phyloP scores from a whole-genome alignment of 2,888 invertebrate species.

The Orthosia gracilis region DNA sequence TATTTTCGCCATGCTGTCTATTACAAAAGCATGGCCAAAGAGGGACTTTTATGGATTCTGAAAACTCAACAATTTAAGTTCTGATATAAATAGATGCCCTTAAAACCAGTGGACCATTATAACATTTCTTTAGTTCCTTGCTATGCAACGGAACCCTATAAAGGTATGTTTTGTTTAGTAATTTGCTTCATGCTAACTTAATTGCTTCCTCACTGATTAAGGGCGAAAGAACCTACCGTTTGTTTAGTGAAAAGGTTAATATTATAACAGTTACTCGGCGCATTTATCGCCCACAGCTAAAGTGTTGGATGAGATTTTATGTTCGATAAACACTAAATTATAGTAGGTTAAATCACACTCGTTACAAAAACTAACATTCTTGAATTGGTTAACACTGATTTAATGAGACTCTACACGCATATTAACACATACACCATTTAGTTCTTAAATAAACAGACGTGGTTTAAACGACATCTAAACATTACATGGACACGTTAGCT shows the following conservation, averaged over 20 bases:
- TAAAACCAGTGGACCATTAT: not conserved
- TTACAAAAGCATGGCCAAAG: too few species aligned
- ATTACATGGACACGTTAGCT: not conserved
- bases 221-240: constrained; percentile 40
- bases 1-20: too few species aligned
- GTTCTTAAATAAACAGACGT: not conserved
- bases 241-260: constrained; percentile 36
- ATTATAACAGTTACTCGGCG: constrained; percentile 14
- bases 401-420: not conserved
- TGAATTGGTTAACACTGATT: not conserved
- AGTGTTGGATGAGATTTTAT: constrained; percentile 8
- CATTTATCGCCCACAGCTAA: constrained; percentile 20
- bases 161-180: constrained; percentile 16
- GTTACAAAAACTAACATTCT: not conserved
- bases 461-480: not conserved
- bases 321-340: not conserved
- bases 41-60: too few species aligned
- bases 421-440: not conserved
- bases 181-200: constrained; percentile 31
- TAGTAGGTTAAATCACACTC: not conserved
- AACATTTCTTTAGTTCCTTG: not conserved
- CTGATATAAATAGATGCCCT: too few species aligned
- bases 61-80: too few species aligned
- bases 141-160: not conserved
- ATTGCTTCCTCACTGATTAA: constrained; percentile 47